Percentiles rank a stretch among this genome's conserved stretches.
phyloP scores from a whole-genome alignment of 2,888 invertebrate species.

The Mesochorus sp. region DNA sequence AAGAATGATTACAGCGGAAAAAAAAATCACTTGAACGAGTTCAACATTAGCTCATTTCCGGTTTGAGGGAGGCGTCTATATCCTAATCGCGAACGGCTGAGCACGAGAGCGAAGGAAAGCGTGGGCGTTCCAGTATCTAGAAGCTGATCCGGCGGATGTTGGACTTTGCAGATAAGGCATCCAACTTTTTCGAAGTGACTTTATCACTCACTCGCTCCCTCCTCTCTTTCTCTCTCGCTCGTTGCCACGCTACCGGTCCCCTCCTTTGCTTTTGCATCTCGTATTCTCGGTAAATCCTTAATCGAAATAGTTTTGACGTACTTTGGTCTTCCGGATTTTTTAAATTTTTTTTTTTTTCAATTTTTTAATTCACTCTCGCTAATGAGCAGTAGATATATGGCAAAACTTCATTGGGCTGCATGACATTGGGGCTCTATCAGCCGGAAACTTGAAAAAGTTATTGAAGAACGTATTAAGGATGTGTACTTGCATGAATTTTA shows the following conservation, averaged over 20 bases:
- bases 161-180: constrained; percentile 76
- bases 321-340: background rate
- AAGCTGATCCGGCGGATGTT: constrained; percentile 82
- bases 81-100: constrained; percentile 61
- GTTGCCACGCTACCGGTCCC: no score
- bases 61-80: constrained; percentile 53
- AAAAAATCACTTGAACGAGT: constrained; percentile 30
- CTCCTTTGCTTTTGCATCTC: constrained; percentile 58
- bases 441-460: no score
- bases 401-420: constrained; percentile 18
- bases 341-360: constrained; percentile 16
- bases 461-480: no score
- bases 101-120: constrained; percentile 77
- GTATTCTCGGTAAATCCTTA: constrained; percentile 49
- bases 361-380: constrained; percentile 65
- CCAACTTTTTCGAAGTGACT: constrained; percentile 79
- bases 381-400: constrained; percentile 65
- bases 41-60: constrained; percentile 57
- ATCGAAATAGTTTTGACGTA: constrained; percentile 37
- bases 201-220: constrained; percentile 60
- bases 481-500: no score
- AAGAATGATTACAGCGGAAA: constrained; percentile 17
- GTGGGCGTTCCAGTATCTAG: constrained; percentile 79
- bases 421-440: no score
- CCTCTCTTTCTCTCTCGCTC: no score